Evolutionary conservation across 2,113 vertebrate species (phyloP), one percentile per base, ranked within the genome.

Genomic region (Meles meles): DNA sequence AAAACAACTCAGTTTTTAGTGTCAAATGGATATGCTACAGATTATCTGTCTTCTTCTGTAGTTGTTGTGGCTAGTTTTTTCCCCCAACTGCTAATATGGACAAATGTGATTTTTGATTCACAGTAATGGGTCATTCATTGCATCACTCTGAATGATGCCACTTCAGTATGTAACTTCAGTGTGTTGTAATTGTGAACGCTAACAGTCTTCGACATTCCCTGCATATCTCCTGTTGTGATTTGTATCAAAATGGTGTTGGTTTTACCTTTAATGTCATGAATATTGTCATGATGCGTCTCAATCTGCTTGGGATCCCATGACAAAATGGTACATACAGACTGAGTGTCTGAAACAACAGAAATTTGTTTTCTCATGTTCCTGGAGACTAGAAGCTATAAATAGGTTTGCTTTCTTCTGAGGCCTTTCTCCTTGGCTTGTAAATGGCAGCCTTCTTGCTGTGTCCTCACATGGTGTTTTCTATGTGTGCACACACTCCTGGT

Each of bases 351-450:
- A 92, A 91, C 71, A 86, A 71, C 37, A 84, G 31, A 94, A 77
- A 63, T 96, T 37, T 65, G n/a, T 88, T 88, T 96, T 76, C 67
- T 92, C 37, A 80, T 27, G 49, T 5, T 88, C 92, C 52, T 92
- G 69, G 61, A 96, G 42, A 42, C 42, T 77, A 37, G 7, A 31
- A 88, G 31, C 31, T 1, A 7, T 42, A 20, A 42, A 11, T 15
- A 65, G 2, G 37, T 89, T 89, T 92, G 10, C 1, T 74, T 80
- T 80, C 71, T 72, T 57, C 63, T 80, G 61, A 94, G 25, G 71
- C 5, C 47, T 61, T 20, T 94, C 65, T 89, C 34, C 57, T 74
- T 97, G 74, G 23, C 31, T 90, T 89, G 23, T n/a, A 74, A n/a
- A 76, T 67, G 11, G 44, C 42, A 17, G 6, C 49, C 7, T 76